Base-by-base conservation (phyloP, 2,113 vertebrate species). In the Jacana jacana region DNA sequence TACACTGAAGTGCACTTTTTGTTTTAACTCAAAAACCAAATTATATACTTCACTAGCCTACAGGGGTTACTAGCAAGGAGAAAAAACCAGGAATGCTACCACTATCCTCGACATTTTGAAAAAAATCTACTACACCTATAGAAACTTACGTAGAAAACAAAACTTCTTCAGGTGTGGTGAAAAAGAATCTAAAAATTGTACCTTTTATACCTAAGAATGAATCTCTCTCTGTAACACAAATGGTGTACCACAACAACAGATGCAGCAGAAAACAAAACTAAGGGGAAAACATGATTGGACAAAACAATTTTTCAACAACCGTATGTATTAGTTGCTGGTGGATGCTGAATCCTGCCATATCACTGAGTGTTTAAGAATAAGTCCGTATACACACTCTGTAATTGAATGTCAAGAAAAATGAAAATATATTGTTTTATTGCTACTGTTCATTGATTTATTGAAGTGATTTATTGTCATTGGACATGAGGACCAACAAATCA, bases 391-490 rank as follows among this genome's bases (percentile, higher is more conserved):
- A 96, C 60, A 94, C 81, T 95, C 97, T 95, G 97, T 98, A 98
- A 98, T 98, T 98, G 98, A 98, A 98, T 98, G 97, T 98, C 98
- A 98, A 94, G 90, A 97, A 98, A 98, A 98, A 98, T 98, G 98
- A 98, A 98, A 98, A 98, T 97, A 97, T 97, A 98, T 98, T 98
- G 98, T 97, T 98, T 98, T 98, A 98, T 98, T 98, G 97, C 98
- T 97, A 97, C 96, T 97, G 95, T 97, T 97, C 97, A 98, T 98
- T 98, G 98, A 98, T 98, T 98, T 98, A 97, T 97, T 1, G 83
- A 95, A 96, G 95, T 98, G 98, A 98, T 98, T 98, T 98, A 98
- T 98, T 96, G 97, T 95, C 92, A 73, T 97, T 96, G 97, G 97
- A 97, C 97, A 95, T 54, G 91, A 98, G 83, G 93, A 86, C 68